Percentiles rank a stretch among this genome's conserved stretches.
Conservation (phyloP, 2,797 vertebrate genomes). For the Chaenodraco wilsoni region DNA sequence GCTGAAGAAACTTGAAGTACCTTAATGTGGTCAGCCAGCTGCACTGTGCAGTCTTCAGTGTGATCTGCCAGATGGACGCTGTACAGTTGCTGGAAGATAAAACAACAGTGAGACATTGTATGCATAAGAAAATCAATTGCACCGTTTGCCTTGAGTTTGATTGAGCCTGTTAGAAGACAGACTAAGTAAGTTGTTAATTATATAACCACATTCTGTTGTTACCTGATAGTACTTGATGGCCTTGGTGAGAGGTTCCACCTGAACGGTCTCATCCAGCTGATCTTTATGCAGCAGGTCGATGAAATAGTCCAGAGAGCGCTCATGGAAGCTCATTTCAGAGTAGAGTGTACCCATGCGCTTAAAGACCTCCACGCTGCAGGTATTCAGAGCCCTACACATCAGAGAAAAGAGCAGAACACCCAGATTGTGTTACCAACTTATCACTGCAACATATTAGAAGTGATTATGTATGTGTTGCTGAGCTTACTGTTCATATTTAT, state of each 20-base stretch:
- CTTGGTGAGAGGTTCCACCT: conserved; percentile 95
- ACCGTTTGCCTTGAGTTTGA: neutral
- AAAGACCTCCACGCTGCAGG: conserved; percentile 92
- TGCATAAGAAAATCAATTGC: neutral
- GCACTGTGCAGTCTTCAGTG: conserved; percentile 92
- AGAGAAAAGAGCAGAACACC: neutral
- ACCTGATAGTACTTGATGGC: conserved; percentile 99
- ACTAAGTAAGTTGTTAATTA: neutral
- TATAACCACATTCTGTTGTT: conserved; percentile 15
- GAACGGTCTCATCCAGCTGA: conserved; percentile 96
- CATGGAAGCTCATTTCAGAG: conserved; percentile 96
- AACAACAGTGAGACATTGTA: neutral
- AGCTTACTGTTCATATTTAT: conserved; percentile 95
- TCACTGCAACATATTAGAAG: neutral
- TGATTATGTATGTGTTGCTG: neutral
- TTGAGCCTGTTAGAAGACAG: neutral
- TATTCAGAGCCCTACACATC: conserved; percentile 86
- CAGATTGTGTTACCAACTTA: neutral
- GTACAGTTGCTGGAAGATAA: conserved; percentile 89
- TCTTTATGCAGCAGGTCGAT: conserved; percentile 97
- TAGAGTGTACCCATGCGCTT: conserved; percentile 94
- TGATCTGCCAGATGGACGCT: conserved; percentile 94
- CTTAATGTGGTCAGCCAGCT: conserved; percentile 97
- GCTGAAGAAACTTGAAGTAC: conserved; percentile 70
- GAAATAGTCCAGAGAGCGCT: conserved; percentile 94